Evolutionary conservation across 2,797 vertebrate genomes (phyloP).

Genomic region (Eremophila alpestris): DNA sequence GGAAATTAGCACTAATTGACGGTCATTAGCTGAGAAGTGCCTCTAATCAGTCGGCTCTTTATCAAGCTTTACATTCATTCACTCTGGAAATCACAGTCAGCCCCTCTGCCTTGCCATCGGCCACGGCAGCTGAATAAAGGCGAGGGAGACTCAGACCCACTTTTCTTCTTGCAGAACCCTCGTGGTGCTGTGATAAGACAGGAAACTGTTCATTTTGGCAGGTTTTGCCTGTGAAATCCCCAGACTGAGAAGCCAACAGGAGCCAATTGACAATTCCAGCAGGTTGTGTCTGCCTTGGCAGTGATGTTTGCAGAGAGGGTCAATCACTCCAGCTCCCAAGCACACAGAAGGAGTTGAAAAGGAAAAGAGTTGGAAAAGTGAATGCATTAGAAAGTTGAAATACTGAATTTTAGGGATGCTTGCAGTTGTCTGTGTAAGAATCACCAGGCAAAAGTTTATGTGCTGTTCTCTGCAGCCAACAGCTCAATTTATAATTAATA

Average conservation of each 20-base stretch:
- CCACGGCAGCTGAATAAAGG: not conserved
- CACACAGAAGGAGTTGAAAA: not conserved
- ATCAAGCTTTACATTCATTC: not conserved
- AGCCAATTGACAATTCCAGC: not conserved
- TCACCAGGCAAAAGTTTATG: not conserved
- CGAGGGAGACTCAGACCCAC: not conserved
- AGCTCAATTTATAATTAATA: not conserved
- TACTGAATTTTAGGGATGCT: not conserved
- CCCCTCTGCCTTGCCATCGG: not conserved
- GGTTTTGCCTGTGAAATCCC: not conserved
- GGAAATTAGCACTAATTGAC: slow-evolving; percentile 19
- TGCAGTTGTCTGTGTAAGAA: not conserved
- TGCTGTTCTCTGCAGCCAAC: not conserved
- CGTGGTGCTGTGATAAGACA: not conserved
- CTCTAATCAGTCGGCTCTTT: not conserved
- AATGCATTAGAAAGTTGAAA: not conserved
- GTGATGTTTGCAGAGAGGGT: not conserved
- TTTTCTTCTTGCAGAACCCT: not conserved
- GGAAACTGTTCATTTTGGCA: not conserved
- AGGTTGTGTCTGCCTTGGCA: not conserved
- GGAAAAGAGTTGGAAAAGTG: not conserved
- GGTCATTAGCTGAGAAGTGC: slow-evolving; percentile 38
- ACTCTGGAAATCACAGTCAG: not conserved
- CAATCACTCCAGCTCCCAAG: not conserved
- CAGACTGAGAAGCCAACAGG: not conserved